These are phyloP conservation scores for Isoperla grammatica DNA, from an alignment of 2,888 invertebrate genomes.

Conservation along the genomic window DNA sequence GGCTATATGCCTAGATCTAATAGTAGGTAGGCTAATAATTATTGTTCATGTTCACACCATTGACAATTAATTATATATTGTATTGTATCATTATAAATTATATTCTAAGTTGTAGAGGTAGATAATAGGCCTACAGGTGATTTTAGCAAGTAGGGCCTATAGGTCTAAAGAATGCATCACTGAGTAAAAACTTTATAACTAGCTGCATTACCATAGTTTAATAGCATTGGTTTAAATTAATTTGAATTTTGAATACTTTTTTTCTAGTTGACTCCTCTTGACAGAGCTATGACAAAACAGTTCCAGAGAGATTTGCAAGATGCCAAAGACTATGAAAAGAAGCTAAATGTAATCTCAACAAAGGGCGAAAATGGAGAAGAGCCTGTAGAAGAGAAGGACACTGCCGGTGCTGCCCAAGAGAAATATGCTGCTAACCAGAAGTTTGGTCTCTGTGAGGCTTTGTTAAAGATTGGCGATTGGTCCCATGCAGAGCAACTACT, in stretches of 20 bases:
- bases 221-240: no score
- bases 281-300: conserved; percentile 70
- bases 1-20: no score
- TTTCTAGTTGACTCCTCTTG: conserved; percentile 73
- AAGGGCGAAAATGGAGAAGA: conserved; percentile 72
- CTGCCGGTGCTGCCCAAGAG: conserved; percentile 51
- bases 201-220: no score
- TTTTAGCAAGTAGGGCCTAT: no score
- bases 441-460: conserved; percentile 83
- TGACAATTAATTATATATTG: no score
- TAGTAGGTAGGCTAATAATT: no score
- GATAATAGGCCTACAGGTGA: no score
- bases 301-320: conserved; percentile 77
- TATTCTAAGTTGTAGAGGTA: no score
- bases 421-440: conserved; percentile 77
- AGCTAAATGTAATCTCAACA: conserved; percentile 74
- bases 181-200: no score
- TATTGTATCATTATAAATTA: no score
- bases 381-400: conserved; percentile 62
- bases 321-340: conserved; percentile 83
- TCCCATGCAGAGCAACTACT: conserved; percentile 73
- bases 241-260: conserved; percentile 30
- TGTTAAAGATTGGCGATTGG: conserved; percentile 88
- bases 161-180: no score
- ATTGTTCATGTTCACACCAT: no score